Evolutionary conservation across 2,888 invertebrate species (phyloP).

Genomic region (Drosophila parthenogenetica): DNA sequence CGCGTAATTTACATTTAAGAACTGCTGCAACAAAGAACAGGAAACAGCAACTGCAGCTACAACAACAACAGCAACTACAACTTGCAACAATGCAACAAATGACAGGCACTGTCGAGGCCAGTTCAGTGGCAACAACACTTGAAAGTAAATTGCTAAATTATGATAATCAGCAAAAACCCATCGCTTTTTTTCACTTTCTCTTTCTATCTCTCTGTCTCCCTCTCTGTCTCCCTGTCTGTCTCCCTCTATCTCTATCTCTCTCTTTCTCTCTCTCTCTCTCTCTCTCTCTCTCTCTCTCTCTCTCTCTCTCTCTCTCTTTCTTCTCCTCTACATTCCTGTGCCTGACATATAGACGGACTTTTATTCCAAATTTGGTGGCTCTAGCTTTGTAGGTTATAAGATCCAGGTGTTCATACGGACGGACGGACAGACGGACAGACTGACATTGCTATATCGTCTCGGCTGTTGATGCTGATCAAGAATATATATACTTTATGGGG

Average conservation of each 20-base stretch:
- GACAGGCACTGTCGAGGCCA: slow-evolving; percentile 39
- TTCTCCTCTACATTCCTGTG: too few relatives aligned
- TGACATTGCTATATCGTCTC: too few relatives aligned
- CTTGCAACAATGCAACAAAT: slow-evolving; percentile 53
- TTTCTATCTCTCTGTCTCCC: neutral
- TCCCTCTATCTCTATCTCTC: neutral
- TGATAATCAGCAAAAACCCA: slow-evolving; percentile 65
- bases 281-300: neutral
- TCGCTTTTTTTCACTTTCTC: neutral
- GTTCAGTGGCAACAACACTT: slow-evolving; percentile 47
- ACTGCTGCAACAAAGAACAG: slow-evolving; percentile 73
- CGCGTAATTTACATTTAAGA: slow-evolving; percentile 78
- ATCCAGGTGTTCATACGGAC: too few relatives aligned
- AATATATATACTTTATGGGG: too few relatives aligned
- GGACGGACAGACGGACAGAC: too few relatives aligned
- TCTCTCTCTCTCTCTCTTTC: neutral
- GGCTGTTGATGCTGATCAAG: too few relatives aligned
- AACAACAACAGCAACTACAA: slow-evolving; percentile 27
- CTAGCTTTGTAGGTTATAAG: too few relatives aligned
- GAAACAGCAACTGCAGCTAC: slow-evolving; percentile 52
- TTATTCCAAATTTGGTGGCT: too few relatives aligned
- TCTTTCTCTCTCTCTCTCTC: neutral
- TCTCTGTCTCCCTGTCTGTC: neutral
- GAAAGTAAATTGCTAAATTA: slow-evolving; percentile 75
- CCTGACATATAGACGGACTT: too few relatives aligned